phyloP scores from a whole-genome alignment of 1,140 invertebrate genomes.

The Batillaria attramentaria region DNA sequence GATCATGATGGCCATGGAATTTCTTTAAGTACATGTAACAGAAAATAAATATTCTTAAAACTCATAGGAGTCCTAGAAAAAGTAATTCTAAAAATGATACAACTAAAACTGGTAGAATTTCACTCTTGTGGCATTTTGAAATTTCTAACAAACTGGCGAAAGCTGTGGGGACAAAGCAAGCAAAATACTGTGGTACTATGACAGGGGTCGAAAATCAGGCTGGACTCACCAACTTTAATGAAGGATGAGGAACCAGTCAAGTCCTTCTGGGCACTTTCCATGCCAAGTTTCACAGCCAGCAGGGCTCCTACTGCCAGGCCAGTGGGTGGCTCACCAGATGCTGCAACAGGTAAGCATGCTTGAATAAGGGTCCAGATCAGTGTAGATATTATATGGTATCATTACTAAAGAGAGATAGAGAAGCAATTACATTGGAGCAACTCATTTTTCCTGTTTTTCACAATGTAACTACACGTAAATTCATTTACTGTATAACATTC shows the following conservation, averaged over 20 bases:
- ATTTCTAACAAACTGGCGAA: background rate
- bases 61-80: no score
- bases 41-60: no score
- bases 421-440: no score
- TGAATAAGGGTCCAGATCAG: background rate
- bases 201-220: background rate
- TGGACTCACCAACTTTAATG: slow-evolving; percentile 52
- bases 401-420: background rate
- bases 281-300: slow-evolving; percentile 62
- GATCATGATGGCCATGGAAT: no score
- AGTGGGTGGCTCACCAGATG: slow-evolving; percentile 69
- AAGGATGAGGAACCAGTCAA: slow-evolving; percentile 48
- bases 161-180: background rate
- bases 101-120: no score
- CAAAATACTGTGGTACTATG: background rate
- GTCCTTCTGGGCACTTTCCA: slow-evolving; percentile 57
- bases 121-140: no score
- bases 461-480: no score
- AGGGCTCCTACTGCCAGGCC: slow-evolving; percentile 62
- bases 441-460: no score
- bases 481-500: background rate
- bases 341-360: slow-evolving; percentile 42
- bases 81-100: no score
- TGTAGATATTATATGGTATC: background rate
- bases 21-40: no score